Evolutionary conservation across 2,113 vertebrate species (phyloP), one percentile per base, ranked within the genome.

Genomic region (Archocentrus centrarchus): DNA sequence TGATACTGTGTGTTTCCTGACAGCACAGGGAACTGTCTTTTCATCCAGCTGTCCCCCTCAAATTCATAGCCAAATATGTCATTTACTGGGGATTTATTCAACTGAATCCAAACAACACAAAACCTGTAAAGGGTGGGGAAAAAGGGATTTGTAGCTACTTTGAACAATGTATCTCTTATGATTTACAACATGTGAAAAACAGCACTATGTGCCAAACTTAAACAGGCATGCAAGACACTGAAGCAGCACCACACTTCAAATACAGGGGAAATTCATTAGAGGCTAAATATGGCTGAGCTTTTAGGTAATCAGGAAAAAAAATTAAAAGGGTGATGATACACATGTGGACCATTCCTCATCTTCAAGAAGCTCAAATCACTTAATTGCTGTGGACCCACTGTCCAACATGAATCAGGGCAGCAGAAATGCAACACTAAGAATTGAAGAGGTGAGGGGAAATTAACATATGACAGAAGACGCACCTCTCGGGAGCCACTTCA

Each of bases 401-500:
- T 88, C 79, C 64, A 68, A 85, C 88, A 84, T 87, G 80, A 92
- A 86, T 92, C 64, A 76, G 50, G 73, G 35, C 83, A 76, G 79
- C 85, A 77, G 79, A 82, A 88, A 90, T 73, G 57, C 75, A 75
- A 79, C 66, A 60, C 57, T 66, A 63, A 88, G 84, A 92, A 87
- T 77, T 84, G 79, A 91, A 88, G 84, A 90, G 87, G 87, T 80
- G 59, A 70, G 75, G 75, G 88, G 79, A 90, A 93, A 92, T 93
- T 81, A 94, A 85, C 87, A 90, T 82, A 85, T 84, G 87, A 92
- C 86, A 82, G 84, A 14, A 59, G 68, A 83, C 5, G 30, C 84
- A 84, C 73, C 94, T 91, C 82, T 86, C 53, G 55, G 91, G 92
- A 92, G 77, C 87, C 60, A 90, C 86, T 91, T 91, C 81, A 94